Evolutionary conservation across 2,888 invertebrate species (phyloP).

Genomic region (Spilarctia lutea): DNA sequence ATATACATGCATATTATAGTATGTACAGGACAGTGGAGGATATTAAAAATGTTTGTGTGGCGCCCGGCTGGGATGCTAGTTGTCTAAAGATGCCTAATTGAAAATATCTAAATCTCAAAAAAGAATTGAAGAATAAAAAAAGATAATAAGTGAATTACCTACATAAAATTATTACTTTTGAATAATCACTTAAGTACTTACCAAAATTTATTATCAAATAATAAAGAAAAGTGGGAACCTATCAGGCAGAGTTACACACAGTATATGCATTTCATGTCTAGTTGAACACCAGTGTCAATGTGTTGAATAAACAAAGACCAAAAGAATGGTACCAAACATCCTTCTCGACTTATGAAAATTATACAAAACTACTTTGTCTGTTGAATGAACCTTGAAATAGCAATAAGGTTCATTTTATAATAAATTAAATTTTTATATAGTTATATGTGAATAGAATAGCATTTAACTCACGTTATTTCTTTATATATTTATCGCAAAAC

Average conservation of each 20-base stretch:
- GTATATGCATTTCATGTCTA: background rate
- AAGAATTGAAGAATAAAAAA: background rate
- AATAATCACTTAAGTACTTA: background rate
- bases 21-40: no score
- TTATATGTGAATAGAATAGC: background rate
- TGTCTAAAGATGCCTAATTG: slow-evolving; percentile 9
- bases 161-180: background rate
- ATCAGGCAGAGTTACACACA: background rate
- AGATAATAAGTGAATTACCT: background rate
- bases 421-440: background rate
- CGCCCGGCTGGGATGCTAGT: no score
- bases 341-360: slow-evolving; percentile 21
- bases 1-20: no score
- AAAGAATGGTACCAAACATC: slow-evolving; percentile 45
- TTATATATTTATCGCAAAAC: background rate
- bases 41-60: no score
- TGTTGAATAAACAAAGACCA: slow-evolving; percentile 36
- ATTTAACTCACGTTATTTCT: background rate
- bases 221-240: background rate
- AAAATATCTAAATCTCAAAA: slow-evolving; percentile 5
- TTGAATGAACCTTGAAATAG: background rate
- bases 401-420: background rate
- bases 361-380: background rate
- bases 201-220: background rate
- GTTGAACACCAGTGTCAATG: background rate